Percentiles rank a stretch among this genome's conserved stretches.
These are phyloP conservation scores for Cryptops parisi DNA, from an alignment of 2,888 invertebrate genomes.

Conservation along the genomic window DNA sequence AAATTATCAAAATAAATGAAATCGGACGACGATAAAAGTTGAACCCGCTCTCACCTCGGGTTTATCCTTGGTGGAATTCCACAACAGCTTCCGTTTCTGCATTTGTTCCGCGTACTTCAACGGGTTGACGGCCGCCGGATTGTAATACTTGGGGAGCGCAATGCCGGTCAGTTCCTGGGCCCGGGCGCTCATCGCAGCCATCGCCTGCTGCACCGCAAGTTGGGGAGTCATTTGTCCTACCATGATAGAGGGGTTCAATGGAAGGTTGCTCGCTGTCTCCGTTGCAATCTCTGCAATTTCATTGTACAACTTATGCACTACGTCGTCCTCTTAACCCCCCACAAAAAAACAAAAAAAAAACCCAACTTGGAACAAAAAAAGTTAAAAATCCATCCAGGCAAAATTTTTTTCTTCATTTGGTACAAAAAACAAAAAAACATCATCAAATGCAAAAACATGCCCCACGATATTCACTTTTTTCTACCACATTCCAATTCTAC, in stretches of 20 bases:
- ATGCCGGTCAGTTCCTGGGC: conserved; percentile 37
- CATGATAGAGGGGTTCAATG: conserved; percentile 22
- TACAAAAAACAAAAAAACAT: too few relatives aligned
- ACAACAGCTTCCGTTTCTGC: conserved; percentile 79
- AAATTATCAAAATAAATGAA: too few relatives aligned
- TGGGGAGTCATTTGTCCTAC: conserved; percentile 29
- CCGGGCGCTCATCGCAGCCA: conserved; percentile 33
- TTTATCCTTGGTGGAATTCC: conserved; percentile 56
- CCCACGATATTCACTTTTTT: too few relatives aligned
- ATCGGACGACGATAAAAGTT: too few relatives aligned
- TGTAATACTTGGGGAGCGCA: conserved; percentile 53
- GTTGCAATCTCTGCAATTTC: conserved; percentile 22
- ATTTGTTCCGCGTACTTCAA: conserved; percentile 75
- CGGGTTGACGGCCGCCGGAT: conserved; percentile 56
- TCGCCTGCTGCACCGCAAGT: conserved; percentile 32
- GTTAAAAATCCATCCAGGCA: too few relatives aligned
- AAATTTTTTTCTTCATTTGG: too few relatives aligned
- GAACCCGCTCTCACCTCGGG: neutral
- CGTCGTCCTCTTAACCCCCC: too few relatives aligned
- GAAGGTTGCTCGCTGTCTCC: conserved; percentile 27
- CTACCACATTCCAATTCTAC: too few relatives aligned
- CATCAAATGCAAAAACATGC: too few relatives aligned
- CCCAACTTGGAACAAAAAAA: too few relatives aligned
- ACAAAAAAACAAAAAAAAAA: too few relatives aligned
- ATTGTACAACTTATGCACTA: too few relatives aligned